phyloP scores from a whole-genome alignment of 1,140 invertebrate species.

The Drosophila subpulchrella region DNA sequence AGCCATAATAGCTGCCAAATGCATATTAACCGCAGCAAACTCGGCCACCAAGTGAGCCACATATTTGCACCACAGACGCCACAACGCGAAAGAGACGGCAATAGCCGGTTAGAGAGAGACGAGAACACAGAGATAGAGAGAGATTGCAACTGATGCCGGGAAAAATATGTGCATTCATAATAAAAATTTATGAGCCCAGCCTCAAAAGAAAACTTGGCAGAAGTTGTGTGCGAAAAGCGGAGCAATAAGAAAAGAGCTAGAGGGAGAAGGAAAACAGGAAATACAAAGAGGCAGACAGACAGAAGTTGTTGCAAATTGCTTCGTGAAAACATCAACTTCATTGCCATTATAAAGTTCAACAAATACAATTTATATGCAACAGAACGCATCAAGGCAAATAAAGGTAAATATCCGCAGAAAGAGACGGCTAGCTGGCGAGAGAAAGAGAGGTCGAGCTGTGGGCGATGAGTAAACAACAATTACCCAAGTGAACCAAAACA shows the following conservation, averaged over 20 bases:
- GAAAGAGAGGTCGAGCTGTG: constrained; percentile 7
- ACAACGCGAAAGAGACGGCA: constrained; percentile 13
- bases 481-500: constrained; percentile 44
- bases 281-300: neutral
- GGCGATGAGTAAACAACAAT: constrained; percentile 65
- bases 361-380: constrained; percentile 49
- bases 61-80: constrained; percentile 25
- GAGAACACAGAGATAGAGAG: neutral
- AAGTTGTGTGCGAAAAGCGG: constrained; percentile 13
- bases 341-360: constrained; percentile 55
- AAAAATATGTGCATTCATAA: constrained; percentile 53
- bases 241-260: constrained; percentile 3
- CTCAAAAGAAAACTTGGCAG: constrained; percentile 47
- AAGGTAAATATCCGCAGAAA: constrained; percentile 16
- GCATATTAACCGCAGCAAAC: constrained; percentile 43
- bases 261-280: neutral
- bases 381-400: constrained; percentile 24
- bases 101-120: constrained; percentile 21
- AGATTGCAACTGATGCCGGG: constrained; percentile 22
- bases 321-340: constrained; percentile 51
- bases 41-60: constrained; percentile 41
- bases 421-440: neutral
- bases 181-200: constrained; percentile 48
- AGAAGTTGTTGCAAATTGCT: constrained; percentile 46
- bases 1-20: constrained; percentile 47